A percentile compares a stretch with the other conserved stretches of the same genome.
Conservation (phyloP, 2,888 invertebrate species). For the Mesorhabditis sp. region DNA sequence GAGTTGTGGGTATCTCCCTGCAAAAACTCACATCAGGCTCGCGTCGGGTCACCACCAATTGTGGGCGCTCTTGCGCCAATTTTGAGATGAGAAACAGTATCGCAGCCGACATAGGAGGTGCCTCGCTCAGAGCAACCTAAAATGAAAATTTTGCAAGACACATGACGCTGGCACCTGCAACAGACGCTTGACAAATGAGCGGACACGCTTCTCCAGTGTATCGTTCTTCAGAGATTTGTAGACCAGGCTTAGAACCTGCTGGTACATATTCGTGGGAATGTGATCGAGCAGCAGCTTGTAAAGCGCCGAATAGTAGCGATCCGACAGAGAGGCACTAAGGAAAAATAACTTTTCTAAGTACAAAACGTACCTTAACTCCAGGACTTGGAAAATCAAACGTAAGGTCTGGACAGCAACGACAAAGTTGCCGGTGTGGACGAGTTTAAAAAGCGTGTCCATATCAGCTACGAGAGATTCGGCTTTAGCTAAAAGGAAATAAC, state of each 20-base stretch:
- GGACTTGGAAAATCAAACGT: slow-evolving; percentile 69
- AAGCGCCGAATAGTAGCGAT: slow-evolving; percentile 74
- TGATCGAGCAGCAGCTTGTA: slow-evolving; percentile 81
- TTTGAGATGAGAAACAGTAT: slow-evolving; percentile 69
- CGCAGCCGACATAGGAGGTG: slow-evolving; percentile 71
- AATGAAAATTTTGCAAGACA: slow-evolving; percentile 7
- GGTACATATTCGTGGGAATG: slow-evolving; percentile 63
- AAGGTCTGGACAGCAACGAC: slow-evolving; percentile 68
- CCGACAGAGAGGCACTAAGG: slow-evolving; percentile 59
- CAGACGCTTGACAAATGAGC: slow-evolving; percentile 80
- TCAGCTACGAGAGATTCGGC: slow-evolving; percentile 66
- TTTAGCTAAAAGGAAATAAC: slow-evolving; percentile 25
- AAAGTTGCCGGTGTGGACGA: slow-evolving; percentile 77
- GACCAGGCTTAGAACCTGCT: slow-evolving; percentile 34
- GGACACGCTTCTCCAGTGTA: slow-evolving; percentile 64
- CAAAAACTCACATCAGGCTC: slow-evolving; percentile 25
- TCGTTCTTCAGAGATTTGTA: slow-evolving; percentile 69
- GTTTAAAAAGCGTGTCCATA: slow-evolving; percentile 74
- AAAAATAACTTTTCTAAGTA: slow-evolving; percentile 8
- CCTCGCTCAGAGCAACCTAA: slow-evolving; percentile 16
- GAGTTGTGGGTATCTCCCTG: too few species aligned
- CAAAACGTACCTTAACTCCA: slow-evolving; percentile 47
- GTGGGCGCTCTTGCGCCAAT: slow-evolving; percentile 61
- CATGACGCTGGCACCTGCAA: slow-evolving; percentile 65
- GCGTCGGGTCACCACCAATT: slow-evolving; percentile 67